A percentile compares a stretch with the other conserved stretches of the same genome.
phyloP scores from a whole-genome alignment of 2,888 invertebrate genomes.

The Dicranocentrus wangi region DNA sequence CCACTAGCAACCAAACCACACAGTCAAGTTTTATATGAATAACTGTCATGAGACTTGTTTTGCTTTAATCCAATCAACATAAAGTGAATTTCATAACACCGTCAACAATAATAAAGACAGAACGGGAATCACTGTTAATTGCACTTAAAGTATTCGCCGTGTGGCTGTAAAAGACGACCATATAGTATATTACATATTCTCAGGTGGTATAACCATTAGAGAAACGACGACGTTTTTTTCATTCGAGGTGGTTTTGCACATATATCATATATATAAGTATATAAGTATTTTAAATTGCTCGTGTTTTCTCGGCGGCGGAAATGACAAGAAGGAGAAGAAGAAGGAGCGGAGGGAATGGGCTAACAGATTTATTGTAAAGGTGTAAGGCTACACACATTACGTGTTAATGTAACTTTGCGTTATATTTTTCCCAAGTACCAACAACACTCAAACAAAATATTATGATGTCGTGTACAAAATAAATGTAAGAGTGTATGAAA shows the following conservation, averaged over 20 bases:
- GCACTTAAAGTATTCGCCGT: not conserved
- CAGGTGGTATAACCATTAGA: too few species aligned
- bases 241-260: too few species aligned
- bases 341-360: too few species aligned
- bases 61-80: not conserved
- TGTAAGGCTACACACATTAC: too few species aligned
- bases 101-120: constrained; percentile 2
- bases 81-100: not conserved
- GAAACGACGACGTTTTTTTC: too few species aligned
- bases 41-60: constrained; percentile 2
- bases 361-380: too few species aligned
- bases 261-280: constrained; percentile 5
- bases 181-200: not conserved
- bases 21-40: not conserved
- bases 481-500: too few species aligned
- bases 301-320: constrained; percentile 8
- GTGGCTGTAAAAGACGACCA: not conserved
- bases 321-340: not conserved
- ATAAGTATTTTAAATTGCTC: constrained; percentile 4
- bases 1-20: not conserved
- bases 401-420: too few species aligned
- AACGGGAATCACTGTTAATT: constrained; percentile 21
- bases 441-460: too few species aligned
- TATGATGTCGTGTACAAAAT: too few species aligned
- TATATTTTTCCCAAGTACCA: too few species aligned